phyloP scores from a whole-genome alignment of 92 coral and sea anemone species.

The Plumapathes pennacea region DNA sequence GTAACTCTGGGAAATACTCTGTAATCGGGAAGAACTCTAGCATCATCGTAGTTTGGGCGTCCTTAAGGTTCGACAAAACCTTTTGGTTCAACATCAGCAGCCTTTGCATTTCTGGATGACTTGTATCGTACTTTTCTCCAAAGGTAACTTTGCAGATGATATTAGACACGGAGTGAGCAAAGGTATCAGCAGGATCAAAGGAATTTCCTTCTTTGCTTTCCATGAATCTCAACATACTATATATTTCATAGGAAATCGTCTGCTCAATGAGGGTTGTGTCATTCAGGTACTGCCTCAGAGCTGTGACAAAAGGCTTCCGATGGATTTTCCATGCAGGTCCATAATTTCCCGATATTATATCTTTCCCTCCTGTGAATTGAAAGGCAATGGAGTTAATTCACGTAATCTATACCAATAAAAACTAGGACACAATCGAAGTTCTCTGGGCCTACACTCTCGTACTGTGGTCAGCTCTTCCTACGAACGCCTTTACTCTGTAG shows the following conservation, averaged over 20 bases:
- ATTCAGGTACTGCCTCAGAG: constrained; percentile 42
- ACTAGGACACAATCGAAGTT: too few species aligned
- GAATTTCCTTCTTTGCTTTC: constrained; percentile 45
- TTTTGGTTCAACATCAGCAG: constrained; percentile 15
- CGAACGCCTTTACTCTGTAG: too few species aligned
- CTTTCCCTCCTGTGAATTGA: constrained; percentile 18
- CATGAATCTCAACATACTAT: constrained; percentile 40
- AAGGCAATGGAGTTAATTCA: too few species aligned
- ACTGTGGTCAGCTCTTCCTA: too few species aligned
- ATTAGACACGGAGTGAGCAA: constrained; percentile 57
- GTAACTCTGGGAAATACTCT: constrained; percentile 18
- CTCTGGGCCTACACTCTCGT: too few species aligned
- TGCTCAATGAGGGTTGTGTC: constrained; percentile 32
- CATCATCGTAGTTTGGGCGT: constrained; percentile 8
- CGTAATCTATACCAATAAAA: too few species aligned
- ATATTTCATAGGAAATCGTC: constrained; percentile 36
- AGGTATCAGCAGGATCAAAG: constrained; percentile 53
- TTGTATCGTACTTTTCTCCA: constrained; percentile 55
- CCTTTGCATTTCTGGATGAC: constrained; percentile 47
- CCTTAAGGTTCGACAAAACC: constrained; percentile 14
- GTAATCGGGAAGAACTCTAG: constrained; percentile 28
- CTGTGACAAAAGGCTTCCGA: constrained; percentile 59
- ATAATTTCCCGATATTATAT: constrained; percentile 47
- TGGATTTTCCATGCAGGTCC: constrained; percentile 76
- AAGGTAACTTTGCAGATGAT: constrained; percentile 61